Conservation (phyloP, 2,888 invertebrate genomes). For the Electrophaes corylata region DNA sequence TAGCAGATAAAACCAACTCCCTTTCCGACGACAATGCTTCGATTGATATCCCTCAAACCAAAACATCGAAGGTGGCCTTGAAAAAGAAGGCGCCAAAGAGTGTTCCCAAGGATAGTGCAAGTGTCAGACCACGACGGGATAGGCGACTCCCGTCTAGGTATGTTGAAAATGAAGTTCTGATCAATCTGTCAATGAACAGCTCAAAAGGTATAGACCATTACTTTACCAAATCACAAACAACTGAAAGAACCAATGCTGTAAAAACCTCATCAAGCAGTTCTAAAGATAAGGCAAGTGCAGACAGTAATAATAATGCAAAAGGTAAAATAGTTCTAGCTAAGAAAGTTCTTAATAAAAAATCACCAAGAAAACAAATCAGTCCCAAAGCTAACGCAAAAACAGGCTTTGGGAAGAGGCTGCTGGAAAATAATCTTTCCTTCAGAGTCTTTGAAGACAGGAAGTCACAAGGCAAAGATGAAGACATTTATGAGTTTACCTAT, state of each 20-base stretch:
- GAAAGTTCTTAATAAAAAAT: constrained; percentile 24
- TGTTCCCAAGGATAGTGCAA: constrained; percentile 33
- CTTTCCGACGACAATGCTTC: constrained; percentile 70
- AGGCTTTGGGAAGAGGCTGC: constrained; percentile 38
- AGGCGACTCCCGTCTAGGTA: constrained; percentile 62
- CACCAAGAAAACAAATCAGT: constrained; percentile 25
- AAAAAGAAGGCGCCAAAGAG: constrained; percentile 28
- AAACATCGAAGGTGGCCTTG: constrained; percentile 35
- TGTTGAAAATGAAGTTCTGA: constrained; percentile 52
- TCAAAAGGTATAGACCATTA: constrained; percentile 13
- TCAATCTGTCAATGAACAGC: constrained; percentile 49
- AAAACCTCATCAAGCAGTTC: constrained; percentile 20
- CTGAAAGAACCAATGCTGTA: constrained; percentile 2
- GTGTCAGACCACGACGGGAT: constrained; percentile 56
- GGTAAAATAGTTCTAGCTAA: constrained; percentile 24
- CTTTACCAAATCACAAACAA: constrained; percentile 10
- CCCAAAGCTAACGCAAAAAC: constrained; percentile 27
- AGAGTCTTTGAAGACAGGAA: constrained; percentile 61
- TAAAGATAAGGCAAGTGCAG: constrained; percentile 46
- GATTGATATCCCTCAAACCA: constrained; percentile 33
- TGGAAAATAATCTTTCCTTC: constrained; percentile 54
- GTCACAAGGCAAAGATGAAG: constrained; percentile 54
- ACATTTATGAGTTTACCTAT: constrained; percentile 78
- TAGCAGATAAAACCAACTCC: constrained; percentile 75
- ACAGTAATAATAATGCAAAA: constrained; percentile 60